Percentiles rank a stretch among this genome's conserved stretches.
Evolutionary conservation across 2,888 invertebrate genomes (phyloP).

Genomic region (Neocrepidodera transversa): DNA sequence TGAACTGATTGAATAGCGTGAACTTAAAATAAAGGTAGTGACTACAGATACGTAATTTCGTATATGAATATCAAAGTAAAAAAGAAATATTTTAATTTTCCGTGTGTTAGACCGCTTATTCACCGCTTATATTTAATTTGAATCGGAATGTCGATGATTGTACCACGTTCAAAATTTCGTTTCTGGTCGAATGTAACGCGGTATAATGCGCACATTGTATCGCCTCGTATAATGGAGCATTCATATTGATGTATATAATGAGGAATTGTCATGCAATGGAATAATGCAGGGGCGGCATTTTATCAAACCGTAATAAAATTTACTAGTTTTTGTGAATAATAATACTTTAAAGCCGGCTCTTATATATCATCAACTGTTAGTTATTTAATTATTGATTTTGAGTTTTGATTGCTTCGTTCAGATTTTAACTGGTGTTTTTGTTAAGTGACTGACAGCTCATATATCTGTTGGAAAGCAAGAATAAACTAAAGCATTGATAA

Average conservation of each 20-base stretch:
- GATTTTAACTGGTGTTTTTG: background rate
- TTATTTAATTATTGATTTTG: background rate
- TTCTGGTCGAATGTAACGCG: conserved; percentile 43
- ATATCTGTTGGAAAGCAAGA: background rate
- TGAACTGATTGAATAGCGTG: conserved; percentile 41
- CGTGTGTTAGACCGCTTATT: background rate
- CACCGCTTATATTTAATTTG: conserved; percentile 35
- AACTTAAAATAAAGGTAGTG: conserved; percentile 31
- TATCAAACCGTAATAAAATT: no score
- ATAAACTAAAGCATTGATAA: no score
- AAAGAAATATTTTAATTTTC: no score
- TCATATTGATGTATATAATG: conserved; percentile 45
- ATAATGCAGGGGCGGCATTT: conserved; percentile 14
- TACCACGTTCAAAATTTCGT: conserved; percentile 31
- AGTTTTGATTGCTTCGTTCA: background rate
- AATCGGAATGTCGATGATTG: conserved; percentile 30
- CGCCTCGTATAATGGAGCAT: conserved; percentile 46
- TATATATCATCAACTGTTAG: no score
- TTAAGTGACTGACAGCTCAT: background rate
- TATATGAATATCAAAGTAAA: no score
- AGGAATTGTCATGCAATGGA: conserved; percentile 49
- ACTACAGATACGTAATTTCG: background rate
- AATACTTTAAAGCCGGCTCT: no score
- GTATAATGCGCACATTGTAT: conserved; percentile 46
- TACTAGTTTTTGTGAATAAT: no score